Evolutionary conservation across 2,888 invertebrate species (phyloP), one percentile per base, ranked within the genome.

Genomic region (Plebejus melissa): DNA sequence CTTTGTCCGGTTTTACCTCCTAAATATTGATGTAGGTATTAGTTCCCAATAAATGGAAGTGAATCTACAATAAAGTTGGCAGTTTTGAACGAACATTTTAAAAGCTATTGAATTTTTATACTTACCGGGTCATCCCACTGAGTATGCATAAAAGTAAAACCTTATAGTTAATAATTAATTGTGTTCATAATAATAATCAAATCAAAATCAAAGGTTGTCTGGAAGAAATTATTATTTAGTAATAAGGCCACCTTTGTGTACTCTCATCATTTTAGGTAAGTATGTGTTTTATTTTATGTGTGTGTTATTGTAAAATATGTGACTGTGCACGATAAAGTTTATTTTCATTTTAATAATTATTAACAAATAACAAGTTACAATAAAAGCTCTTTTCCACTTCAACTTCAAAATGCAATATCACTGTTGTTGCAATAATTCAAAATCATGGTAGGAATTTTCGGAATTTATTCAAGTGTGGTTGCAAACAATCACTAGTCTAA

Each of bases 1-100:
- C 90, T 83, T 96, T 96, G 80, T 98, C 98, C 0, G 99, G 97
- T 90, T 98, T 98, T 7, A 98, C 94, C 79, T 97, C 98, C 95
- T 96, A 80, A 54, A 78, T 3, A 60, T 28, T 46, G 9, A 9
- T 11, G 46, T 46, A 46, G 46, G 46, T 11, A 46, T 46, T 11
- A 11, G 46, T 2, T 46, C 9, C 46, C 46, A 46, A 46, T 46
- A 9, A 46, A 46, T 46, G 9, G 46, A 46, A 46, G 46, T 46
- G 46, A 46, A 46, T 9, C 46, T 46, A 46, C 46, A 46, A 46
- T 46, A 11, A 46, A 46, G 46, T 46, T 46, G 9, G 9, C 4
- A 60, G 57, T 74, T 16, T 54, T 13, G 7, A 58, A 58, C 41
- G 13, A 28, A 16, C 36, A 69, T 16, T 28, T 71, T 77, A 11